These are phyloP conservation scores for Podilymbus podiceps DNA, from an alignment of 2,113 vertebrate species.

Conservation along the genomic window DNA sequence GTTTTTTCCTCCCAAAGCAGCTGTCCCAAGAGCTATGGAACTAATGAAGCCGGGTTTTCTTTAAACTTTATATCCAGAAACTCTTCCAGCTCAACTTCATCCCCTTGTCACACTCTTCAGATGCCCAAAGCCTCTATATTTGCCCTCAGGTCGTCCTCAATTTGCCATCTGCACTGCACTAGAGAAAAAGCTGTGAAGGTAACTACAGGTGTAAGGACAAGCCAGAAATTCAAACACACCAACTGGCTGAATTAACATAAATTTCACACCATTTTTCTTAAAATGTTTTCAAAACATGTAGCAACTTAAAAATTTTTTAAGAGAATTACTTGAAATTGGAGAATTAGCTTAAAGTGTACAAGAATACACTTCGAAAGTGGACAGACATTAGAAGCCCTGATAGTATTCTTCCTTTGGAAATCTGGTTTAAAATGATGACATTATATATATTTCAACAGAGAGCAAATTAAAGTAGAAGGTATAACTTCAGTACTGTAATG, in stretches of 20 bases:
- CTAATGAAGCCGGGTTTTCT: neutral
- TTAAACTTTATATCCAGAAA: neutral
- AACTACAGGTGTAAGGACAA: neutral
- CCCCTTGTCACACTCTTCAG: neutral
- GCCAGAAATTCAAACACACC: neutral
- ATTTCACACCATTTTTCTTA: neutral
- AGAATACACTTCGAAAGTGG: neutral
- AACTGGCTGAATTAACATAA: neutral
- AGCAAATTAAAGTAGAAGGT: neutral
- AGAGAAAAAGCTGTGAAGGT: neutral
- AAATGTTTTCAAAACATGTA: neutral
- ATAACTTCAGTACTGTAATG: neutral
- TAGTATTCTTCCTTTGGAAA: neutral
- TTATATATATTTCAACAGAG: neutral
- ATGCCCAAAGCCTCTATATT: too few relatives aligned
- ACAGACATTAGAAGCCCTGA: neutral
- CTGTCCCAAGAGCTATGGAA: neutral
- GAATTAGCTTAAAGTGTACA: neutral
- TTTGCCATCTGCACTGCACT: neutral
- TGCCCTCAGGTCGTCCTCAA: neutral
- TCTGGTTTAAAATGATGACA: neutral
- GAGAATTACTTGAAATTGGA: neutral
- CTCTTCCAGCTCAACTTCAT: neutral
- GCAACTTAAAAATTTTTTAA: neutral
- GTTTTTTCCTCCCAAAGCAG: neutral